Conservation (phyloP, 2,888 invertebrate genomes). For the Dynastes hyllus region DNA sequence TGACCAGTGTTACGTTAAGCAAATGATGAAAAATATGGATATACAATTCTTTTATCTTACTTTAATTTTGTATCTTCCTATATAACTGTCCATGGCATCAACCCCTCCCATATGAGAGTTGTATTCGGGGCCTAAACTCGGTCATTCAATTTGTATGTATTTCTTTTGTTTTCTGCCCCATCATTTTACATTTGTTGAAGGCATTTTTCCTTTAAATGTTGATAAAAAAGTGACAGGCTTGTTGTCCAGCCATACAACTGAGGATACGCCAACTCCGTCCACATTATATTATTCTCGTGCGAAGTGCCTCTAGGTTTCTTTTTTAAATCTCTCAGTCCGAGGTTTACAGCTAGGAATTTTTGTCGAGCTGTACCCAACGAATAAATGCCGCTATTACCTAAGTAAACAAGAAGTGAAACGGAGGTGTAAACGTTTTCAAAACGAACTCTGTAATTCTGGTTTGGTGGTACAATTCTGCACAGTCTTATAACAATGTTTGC, state of each 20-base stretch:
- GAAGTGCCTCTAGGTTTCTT: neutral
- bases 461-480: too few relatives aligned
- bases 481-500: too few relatives aligned
- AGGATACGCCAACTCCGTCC: neutral
- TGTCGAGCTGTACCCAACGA: too few relatives aligned
- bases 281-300: neutral
- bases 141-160: constrained; percentile 19
- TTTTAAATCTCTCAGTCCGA: too few relatives aligned
- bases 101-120: constrained; percentile 42
- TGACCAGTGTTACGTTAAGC: constrained; percentile 52
- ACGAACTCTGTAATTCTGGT: too few relatives aligned
- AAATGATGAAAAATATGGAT: constrained; percentile 55
- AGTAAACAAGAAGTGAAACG: too few relatives aligned
- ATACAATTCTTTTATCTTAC: constrained; percentile 50
- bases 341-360: too few relatives aligned
- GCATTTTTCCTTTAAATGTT: neutral
- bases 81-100: constrained; percentile 24
- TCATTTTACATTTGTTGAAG: neutral
- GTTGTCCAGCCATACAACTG: constrained; percentile 2
- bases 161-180: neutral
- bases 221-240: neutral
- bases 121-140: constrained; percentile 10
- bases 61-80: constrained; percentile 38
- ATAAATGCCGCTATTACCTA: too few relatives aligned
- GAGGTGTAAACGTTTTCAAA: too few relatives aligned